phyloP scores from a whole-genome alignment of 1,140 invertebrate genomes.

The Caenorhabditis latens region DNA sequence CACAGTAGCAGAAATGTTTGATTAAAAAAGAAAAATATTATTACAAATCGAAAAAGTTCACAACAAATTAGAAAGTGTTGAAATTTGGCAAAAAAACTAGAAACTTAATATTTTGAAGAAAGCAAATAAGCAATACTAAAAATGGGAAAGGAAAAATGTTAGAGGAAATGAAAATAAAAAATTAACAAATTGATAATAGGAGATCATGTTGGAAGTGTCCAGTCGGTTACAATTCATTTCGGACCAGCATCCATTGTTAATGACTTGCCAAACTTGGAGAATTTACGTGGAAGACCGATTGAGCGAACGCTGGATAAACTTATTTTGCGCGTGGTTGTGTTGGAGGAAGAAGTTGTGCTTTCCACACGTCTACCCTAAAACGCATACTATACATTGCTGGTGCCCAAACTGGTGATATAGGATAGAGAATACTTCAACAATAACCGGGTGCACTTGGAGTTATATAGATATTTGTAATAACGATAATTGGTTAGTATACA shows the following conservation, averaged over 20 bases:
- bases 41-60: not conserved
- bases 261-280: conserved; percentile 75
- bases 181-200: not conserved
- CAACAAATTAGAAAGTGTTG: not conserved
- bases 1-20: not conserved
- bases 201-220: not conserved
- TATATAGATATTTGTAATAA: not conserved
- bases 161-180: not conserved
- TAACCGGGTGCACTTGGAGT: not conserved
- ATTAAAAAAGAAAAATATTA: not conserved
- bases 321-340: conserved; percentile 71
- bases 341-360: conserved; percentile 57
- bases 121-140: too few species aligned
- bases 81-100: conserved; percentile 6
- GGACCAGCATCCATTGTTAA: conserved; percentile 72
- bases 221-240: conserved; percentile 23
- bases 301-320: conserved; percentile 75
- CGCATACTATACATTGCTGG: conserved; percentile 52
- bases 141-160: too few species aligned
- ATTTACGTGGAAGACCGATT: conserved; percentile 74
- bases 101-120: too few species aligned
- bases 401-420: conserved; percentile 56
- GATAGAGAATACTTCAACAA: not conserved
- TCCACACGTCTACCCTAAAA: conserved; percentile 56
- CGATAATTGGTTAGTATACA: not conserved